Conservation (phyloP, 2,797 vertebrate species). For the Sandelia bainsii region DNA sequence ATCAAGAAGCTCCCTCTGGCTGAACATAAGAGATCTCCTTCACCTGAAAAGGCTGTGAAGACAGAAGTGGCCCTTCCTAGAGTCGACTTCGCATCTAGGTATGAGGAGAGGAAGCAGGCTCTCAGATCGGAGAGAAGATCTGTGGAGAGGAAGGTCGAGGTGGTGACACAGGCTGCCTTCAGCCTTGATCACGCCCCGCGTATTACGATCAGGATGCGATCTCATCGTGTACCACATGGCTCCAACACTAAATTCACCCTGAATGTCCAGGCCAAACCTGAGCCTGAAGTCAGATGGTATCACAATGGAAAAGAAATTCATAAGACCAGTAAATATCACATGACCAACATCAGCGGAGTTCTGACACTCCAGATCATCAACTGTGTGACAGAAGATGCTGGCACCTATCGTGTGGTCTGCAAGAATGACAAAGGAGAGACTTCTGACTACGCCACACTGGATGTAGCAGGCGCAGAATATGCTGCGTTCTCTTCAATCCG, state of each 20-base stretch:
- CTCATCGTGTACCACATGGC: slow-evolving; percentile 91
- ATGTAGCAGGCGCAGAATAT: slow-evolving; percentile 91
- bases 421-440: slow-evolving; percentile 95
- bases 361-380: slow-evolving; percentile 93
- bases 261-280: slow-evolving; percentile 95
- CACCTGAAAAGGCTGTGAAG: slow-evolving; percentile 80
- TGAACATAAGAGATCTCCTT: slow-evolving; percentile 81
- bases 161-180: slow-evolving; percentile 93
- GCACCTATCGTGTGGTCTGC: slow-evolving; percentile 94
- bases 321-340: slow-evolving; percentile 90
- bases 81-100: slow-evolving; percentile 95
- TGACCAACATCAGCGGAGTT: slow-evolving; percentile 93
- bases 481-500: slow-evolving; percentile 88
- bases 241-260: slow-evolving; percentile 93
- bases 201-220: slow-evolving; percentile 96
- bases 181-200: slow-evolving; percentile 94
- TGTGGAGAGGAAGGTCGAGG: slow-evolving; percentile 86
- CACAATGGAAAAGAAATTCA: slow-evolving; percentile 93
- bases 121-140: slow-evolving; percentile 89
- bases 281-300: slow-evolving; percentile 93
- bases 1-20: slow-evolving; percentile 84
- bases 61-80: slow-evolving; percentile 87
- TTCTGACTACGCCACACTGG: slow-evolving; percentile 95
- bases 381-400: slow-evolving; percentile 93
- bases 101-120: slow-evolving; percentile 95